Evolutionary conservation across 92 coral and sea anemone genomes (phyloP).

Genomic region (Epizoanthus rinbou): DNA sequence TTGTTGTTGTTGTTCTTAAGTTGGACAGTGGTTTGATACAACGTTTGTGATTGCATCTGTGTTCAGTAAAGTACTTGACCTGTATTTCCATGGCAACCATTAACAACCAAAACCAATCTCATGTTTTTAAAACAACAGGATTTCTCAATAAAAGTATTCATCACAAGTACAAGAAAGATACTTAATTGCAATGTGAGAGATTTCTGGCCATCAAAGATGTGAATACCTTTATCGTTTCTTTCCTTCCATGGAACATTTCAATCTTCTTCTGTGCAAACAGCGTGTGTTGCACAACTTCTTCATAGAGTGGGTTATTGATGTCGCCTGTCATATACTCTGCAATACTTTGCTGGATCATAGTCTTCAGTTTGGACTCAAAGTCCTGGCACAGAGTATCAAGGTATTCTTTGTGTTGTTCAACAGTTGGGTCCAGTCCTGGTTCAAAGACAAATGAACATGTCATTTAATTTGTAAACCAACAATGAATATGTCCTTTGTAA

Average conservation of each 20-base stretch:
- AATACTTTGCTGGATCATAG: conserved; percentile 66
- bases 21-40: no score
- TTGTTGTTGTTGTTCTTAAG: no score
- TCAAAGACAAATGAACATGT: neutral
- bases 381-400: conserved; percentile 63
- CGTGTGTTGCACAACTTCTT: conserved; percentile 76
- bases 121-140: no score
- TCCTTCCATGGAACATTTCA: conserved; percentile 72
- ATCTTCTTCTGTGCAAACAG: conserved; percentile 70
- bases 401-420: conserved; percentile 61
- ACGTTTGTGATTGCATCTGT: no score
- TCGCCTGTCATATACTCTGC: conserved; percentile 58
- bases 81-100: no score
- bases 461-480: neutral
- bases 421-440: conserved; percentile 72
- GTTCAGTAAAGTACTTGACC: no score
- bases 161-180: no score
- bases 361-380: conserved; percentile 60
- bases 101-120: no score
- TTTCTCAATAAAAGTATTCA: no score
- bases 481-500: neutral
- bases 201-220: neutral
- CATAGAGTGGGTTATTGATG: conserved; percentile 64
- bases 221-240: conserved; percentile 55
- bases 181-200: no score